Evolutionary conservation across 2,113 vertebrate species (phyloP).

Genomic region (Bungarus multicinctus): DNA sequence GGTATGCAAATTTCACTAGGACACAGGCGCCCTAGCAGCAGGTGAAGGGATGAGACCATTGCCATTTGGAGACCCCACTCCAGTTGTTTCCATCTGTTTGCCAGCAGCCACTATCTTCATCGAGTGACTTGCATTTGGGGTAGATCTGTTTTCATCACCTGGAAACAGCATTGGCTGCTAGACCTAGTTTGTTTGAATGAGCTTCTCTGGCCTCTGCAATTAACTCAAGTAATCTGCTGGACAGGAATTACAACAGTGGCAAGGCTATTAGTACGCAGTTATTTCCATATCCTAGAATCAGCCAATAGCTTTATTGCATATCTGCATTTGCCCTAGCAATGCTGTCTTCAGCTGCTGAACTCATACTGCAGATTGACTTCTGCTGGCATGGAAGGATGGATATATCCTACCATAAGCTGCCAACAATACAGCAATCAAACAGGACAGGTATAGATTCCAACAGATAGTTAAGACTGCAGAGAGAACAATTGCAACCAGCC

Average conservation of each 20-base stretch:
- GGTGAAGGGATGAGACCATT: not conserved
- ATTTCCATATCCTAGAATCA: not conserved
- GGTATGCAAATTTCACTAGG: constrained; percentile 54
- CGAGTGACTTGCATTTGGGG: not conserved
- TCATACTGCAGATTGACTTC: not conserved
- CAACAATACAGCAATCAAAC: not conserved
- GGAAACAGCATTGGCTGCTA: not conserved
- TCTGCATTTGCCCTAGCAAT: not conserved
- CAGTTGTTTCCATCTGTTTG: not conserved
- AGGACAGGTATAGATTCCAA: not conserved
- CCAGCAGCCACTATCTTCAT: not conserved
- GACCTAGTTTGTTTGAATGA: not conserved
- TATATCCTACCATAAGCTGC: too few species aligned
- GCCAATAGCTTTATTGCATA: not conserved
- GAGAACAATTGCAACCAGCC: not conserved
- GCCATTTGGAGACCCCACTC: not conserved
- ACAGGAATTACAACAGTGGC: not conserved
- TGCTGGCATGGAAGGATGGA: not conserved
- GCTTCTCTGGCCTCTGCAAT: not conserved
- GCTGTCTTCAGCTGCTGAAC: not conserved
- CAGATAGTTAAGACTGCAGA: not conserved
- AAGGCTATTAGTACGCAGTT: not conserved
- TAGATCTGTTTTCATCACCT: not conserved
- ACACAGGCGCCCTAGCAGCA: constrained; percentile 50
- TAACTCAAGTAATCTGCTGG: not conserved